A percentile compares a stretch with the other conserved stretches of the same genome.
Evolutionary conservation across 37 sponge, comb jelly and placozoan species (phyloP).

Genomic region (Trichoplax adhaerens): DNA sequence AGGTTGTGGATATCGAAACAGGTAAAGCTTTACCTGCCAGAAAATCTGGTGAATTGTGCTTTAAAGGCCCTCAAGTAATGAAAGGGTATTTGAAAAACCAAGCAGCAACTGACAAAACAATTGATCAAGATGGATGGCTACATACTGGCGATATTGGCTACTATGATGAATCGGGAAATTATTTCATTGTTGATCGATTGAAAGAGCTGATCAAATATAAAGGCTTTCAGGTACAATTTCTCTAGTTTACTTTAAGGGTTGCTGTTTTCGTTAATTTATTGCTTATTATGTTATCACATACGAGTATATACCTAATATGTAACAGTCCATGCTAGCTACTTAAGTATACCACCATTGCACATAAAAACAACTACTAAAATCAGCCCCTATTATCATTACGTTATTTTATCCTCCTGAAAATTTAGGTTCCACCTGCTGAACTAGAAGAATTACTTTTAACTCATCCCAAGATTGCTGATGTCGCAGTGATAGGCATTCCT

Average conservation of each 20-base stretch:
- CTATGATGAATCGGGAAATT: slow-evolving; percentile 53
- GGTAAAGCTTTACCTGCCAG: slow-evolving; percentile 13
- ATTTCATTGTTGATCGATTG: slow-evolving; percentile 71
- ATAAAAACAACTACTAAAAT: too few relatives aligned
- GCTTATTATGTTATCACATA: too few relatives aligned
- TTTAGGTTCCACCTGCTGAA: slow-evolving; percentile 77
- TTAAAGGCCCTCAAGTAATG: slow-evolving; percentile 71
- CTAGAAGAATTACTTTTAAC: slow-evolving; percentile 52
- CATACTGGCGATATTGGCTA: slow-evolving; percentile 63
- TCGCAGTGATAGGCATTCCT: slow-evolving; percentile 62
- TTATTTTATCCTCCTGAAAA: too few relatives aligned
- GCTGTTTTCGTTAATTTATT: too few relatives aligned
- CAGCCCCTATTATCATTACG: too few relatives aligned
- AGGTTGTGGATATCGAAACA: slow-evolving; percentile 31
- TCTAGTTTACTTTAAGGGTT: too few relatives aligned
- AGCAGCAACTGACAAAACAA: slow-evolving; percentile 26
- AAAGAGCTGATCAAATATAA: slow-evolving; percentile 91
- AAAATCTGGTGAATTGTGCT: slow-evolving; percentile 46
- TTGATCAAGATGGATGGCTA: slow-evolving; percentile 65
- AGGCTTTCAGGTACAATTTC: slow-evolving; percentile 14
- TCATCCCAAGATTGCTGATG: slow-evolving; percentile 70
- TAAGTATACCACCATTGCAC: too few relatives aligned
- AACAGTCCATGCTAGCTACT: too few relatives aligned
- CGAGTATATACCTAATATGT: too few relatives aligned
- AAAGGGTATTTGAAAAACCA: slow-evolving; percentile 67